Base-by-base conservation (phyloP, 2,888 invertebrate genomes). In the Lamellibrachia satsuma region DNA sequence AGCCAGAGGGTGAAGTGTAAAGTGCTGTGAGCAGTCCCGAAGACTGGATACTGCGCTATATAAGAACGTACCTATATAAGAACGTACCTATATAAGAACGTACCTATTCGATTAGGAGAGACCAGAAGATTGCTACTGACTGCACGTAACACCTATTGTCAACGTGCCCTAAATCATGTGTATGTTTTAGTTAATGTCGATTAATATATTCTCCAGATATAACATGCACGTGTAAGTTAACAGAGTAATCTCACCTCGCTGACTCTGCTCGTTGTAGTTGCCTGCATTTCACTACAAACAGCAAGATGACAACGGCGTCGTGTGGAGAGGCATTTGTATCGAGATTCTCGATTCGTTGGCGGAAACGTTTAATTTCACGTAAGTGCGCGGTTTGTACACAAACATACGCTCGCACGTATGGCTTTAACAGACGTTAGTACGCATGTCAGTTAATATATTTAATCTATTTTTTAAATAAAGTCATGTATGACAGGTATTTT, bases 291-390 rank as follows among this genome's bases (percentile, higher is more conserved):
- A 91, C 57, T 91, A 55, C 55, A 91, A 91, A 22, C 39, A 39
- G 39, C 15, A 11, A 11, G 57, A 11, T 3, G n/a, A 52, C 52
- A 52, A 52, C 0, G 7, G 15, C 11, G 55, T 52, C 11, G 52
- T 52, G 39, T 91, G 91, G 91, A 91, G 22, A 11, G 91, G 91
- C 91, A 52, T 91, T 55, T 91, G 91, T 91, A 52, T 91, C 27
- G 91, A 91, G n/a, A 91, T 91, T 55, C 91, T 91, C 9, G 57
- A 91, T 51, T 22, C 91, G 55, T 15, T 91, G 52, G 52, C 91
- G 27, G 91, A 91, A 39, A 52, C 52, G 39, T 52, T 52, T 91
- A 39, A 39, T 22, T 91, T 91, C 91, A 55, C 7, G 91, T 91
- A 75, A 75, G 75, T 75, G 3, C 75, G 57, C 57, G 39, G 39